These are phyloP conservation scores for Mirza zaza DNA, from an alignment of 2,113 vertebrate genomes.

Conservation along the genomic window DNA sequence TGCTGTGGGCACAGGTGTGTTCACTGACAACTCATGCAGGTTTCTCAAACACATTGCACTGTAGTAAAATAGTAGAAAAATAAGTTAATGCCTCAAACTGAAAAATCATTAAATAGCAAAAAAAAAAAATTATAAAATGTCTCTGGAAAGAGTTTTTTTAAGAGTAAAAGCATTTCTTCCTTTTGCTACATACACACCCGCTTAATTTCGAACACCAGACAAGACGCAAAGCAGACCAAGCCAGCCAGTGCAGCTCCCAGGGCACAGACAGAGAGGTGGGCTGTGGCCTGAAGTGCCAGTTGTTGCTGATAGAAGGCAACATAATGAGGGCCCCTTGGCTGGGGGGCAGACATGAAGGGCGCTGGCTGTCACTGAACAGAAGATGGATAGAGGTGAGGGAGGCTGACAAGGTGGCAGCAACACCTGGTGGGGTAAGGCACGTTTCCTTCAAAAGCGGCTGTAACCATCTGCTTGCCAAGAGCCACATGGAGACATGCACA, in stretches of 20 bases:
- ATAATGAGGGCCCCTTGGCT: no score
- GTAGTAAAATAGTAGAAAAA: not conserved
- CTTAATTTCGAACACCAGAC: not conserved
- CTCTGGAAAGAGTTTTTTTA: not conserved
- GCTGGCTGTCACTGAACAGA: not conserved
- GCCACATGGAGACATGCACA: no score
- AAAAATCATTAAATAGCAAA: not conserved
- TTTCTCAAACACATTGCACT: not conserved
- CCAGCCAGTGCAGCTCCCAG: not conserved
- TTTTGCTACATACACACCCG: not conserved
- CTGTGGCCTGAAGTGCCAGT: not conserved
- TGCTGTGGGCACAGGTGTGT: not conserved
- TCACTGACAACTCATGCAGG: not conserved
- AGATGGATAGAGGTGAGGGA: not conserved
- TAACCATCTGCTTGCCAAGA: not conserved
- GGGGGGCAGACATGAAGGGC: rapidly evolving
- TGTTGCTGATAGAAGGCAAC: not conserved
- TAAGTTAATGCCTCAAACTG: not conserved
- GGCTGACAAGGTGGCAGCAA: not conserved
- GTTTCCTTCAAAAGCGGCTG: not conserved
- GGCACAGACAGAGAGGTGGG: not conserved
- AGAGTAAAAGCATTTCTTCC: not conserved
- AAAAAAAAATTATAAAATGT: not conserved
- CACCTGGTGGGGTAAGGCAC: not conserved
- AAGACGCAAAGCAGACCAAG: not conserved